Evolutionary conservation across 2,113 vertebrate species (phyloP).

Genomic region (Phasianus colchicus): DNA sequence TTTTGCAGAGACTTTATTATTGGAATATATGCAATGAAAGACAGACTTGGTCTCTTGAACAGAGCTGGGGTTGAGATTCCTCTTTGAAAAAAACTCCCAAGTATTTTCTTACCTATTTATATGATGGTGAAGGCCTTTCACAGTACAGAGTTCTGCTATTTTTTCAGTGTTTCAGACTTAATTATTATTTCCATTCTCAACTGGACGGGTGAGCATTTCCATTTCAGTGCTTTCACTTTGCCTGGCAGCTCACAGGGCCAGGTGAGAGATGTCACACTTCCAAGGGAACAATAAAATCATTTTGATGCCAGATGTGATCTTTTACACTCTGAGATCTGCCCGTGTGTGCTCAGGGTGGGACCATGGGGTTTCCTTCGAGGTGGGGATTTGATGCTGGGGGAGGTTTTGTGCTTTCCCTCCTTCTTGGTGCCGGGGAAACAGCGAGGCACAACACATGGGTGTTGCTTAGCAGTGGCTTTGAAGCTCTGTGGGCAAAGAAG

Average conservation of each 20-base stretch:
- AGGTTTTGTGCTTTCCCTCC: background rate
- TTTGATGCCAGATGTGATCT: background rate
- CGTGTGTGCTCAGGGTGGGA: accelerated
- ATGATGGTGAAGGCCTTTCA: background rate
- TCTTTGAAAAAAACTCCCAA: constrained; percentile 17
- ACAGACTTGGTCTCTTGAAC: background rate
- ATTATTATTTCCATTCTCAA: background rate
- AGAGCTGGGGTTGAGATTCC: constrained; percentile 55
- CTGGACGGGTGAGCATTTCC: background rate
- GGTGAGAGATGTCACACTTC: background rate
- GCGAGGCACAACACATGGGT: background rate
- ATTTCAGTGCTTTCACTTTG: background rate
- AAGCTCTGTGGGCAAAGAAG: background rate
- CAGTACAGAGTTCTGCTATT: background rate
- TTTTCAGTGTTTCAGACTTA: background rate
- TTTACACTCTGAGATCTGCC: accelerated
- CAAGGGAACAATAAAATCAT: background rate
- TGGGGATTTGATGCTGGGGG: background rate
- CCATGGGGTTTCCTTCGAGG: background rate
- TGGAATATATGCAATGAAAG: background rate
- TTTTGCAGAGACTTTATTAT: background rate
- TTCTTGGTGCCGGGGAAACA: background rate
- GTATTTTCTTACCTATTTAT: constrained; percentile 67
- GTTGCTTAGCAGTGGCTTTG: constrained; percentile 53
- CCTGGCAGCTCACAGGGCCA: background rate